Conservation (phyloP, 2,888 invertebrate genomes). For the Xestia xanthographa region DNA sequence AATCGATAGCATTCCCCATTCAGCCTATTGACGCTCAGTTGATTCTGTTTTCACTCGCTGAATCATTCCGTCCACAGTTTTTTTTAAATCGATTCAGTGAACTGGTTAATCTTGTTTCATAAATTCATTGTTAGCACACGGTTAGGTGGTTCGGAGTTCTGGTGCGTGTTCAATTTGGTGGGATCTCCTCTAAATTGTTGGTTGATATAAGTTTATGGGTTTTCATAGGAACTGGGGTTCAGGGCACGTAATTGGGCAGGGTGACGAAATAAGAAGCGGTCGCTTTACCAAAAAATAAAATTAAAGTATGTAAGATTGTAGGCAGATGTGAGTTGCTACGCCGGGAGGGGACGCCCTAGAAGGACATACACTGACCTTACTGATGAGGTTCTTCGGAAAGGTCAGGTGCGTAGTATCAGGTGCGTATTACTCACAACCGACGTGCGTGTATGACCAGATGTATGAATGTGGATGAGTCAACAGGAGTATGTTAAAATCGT, state of each 20-base stretch:
- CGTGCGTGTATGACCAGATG: too few relatives aligned
- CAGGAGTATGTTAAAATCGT: too few relatives aligned
- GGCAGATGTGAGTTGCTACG: too few relatives aligned
- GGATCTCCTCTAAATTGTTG: constrained; percentile 33
- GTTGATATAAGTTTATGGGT: constrained; percentile 37
- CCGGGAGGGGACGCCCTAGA: too few relatives aligned
- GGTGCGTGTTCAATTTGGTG: constrained; percentile 53
- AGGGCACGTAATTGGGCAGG: not conserved
- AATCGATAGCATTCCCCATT: constrained; percentile 39
- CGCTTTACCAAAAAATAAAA: not conserved
- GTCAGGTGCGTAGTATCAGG: too few relatives aligned
- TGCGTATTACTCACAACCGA: too few relatives aligned
- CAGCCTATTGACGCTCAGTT: constrained; percentile 52
- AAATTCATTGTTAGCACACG: constrained; percentile 55
- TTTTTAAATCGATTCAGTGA: constrained; percentile 57
- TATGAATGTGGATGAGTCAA: too few relatives aligned
- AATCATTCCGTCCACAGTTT: constrained; percentile 45
- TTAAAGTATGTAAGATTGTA: too few relatives aligned
- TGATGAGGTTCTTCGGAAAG: too few relatives aligned
- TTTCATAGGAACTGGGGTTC: not conserved
- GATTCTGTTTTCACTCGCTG: constrained; percentile 45
- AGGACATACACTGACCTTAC: too few relatives aligned
- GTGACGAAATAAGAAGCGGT: not conserved
- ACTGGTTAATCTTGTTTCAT: constrained; percentile 59
- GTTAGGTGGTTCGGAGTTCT: constrained; percentile 34